Evolutionary conservation across 1,140 invertebrate species (phyloP).

Genomic region (Platyscapa corneri): DNA sequence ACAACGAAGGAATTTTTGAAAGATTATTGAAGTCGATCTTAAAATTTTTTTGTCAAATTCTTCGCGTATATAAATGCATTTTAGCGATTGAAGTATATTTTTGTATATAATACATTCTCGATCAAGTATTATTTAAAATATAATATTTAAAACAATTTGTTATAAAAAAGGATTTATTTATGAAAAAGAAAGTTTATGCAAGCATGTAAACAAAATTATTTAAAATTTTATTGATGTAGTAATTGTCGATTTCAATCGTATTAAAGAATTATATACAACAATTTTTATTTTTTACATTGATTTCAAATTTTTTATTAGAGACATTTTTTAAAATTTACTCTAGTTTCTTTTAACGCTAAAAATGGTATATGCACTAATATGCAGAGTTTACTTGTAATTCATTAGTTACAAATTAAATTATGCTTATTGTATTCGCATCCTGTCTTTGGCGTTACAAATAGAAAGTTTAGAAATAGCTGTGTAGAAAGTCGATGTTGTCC

Average conservation of each 20-base stretch:
- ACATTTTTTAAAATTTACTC: constrained; percentile 23
- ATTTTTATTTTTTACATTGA: constrained; percentile 33
- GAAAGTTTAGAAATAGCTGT: neutral
- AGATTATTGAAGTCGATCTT: constrained; percentile 47
- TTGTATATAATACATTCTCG: constrained; percentile 48
- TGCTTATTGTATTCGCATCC: neutral
- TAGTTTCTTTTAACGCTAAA: neutral
- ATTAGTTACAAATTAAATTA: neutral
- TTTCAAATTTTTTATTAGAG: constrained; percentile 44
- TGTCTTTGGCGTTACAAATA: constrained; percentile 7
- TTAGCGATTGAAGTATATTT: constrained; percentile 46
- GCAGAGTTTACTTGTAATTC: neutral
- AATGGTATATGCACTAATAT: neutral
- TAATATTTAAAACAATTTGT: constrained; percentile 34
- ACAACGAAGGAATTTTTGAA: constrained; percentile 35
- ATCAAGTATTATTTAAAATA: constrained; percentile 45
- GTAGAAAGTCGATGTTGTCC: constrained; percentile 30
- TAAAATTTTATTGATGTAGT: constrained; percentile 16
- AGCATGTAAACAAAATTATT: neutral
- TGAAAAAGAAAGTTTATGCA: constrained; percentile 28
- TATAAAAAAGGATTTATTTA: constrained; percentile 35
- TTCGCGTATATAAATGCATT: constrained; percentile 1
- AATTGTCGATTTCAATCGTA: constrained; percentile 8
- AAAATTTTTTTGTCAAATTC: constrained; percentile 11
- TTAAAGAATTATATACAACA: constrained; percentile 23